These are phyloP conservation scores for Saccostrea echinata DNA, from an alignment of 1,140 invertebrate species.

Conservation along the genomic window DNA sequence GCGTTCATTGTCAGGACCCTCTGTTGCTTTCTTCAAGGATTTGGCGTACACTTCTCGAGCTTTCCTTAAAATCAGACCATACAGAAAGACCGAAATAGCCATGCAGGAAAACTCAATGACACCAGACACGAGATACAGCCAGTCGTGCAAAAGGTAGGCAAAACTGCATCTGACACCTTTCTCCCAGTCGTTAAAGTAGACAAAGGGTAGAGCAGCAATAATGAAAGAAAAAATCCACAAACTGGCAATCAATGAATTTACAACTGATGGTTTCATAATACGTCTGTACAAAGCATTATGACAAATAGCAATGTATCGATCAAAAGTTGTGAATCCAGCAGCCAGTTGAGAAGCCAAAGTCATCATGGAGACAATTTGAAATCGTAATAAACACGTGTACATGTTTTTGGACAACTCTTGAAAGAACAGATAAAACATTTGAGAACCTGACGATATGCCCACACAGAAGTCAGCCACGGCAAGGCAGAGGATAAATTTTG, in stretches of 20 bases:
- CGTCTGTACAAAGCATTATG: constrained; percentile 44
- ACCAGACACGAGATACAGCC: constrained; percentile 29
- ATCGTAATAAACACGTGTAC: constrained; percentile 56
- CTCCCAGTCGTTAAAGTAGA: constrained; percentile 53
- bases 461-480: constrained; percentile 61
- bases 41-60: constrained; percentile 45
- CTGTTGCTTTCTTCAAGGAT: constrained; percentile 17
- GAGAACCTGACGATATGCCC: constrained; percentile 52
- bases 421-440: constrained; percentile 58
- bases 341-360: constrained; percentile 55
- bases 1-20: background rate
- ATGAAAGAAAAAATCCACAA: constrained; percentile 53
- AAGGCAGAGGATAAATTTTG: constrained; percentile 59
- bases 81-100: constrained; percentile 50
- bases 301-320: constrained; percentile 61
- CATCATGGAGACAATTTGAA: constrained; percentile 53
- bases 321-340: constrained; percentile 56
- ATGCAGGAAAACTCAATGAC: constrained; percentile 40
- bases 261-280: constrained; percentile 46
- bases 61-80: constrained; percentile 52
- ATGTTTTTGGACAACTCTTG: constrained; percentile 42
- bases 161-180: constrained; percentile 36
- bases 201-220: constrained; percentile 40
- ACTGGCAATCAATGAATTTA: constrained; percentile 45
- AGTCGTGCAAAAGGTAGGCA: constrained; percentile 22